Evolutionary conservation across 2,888 invertebrate genomes (phyloP), one percentile per base, ranked within the genome.

Genomic region (Sinelater perroti): DNA sequence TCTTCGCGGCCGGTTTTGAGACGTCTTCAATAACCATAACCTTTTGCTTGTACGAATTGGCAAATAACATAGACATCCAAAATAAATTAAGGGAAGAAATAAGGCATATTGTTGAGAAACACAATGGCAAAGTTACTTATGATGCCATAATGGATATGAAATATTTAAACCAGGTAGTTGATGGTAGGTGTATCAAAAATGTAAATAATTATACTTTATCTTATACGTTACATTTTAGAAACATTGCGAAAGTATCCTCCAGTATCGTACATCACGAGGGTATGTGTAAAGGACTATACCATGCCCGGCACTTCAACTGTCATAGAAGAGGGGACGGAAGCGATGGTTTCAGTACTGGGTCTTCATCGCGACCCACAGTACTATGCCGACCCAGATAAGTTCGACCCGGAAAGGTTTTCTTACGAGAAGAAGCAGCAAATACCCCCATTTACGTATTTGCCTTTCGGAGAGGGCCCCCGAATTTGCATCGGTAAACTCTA

Each of bases 91-190:
- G 80, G 6, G 55, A 67, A 1, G 82, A 83, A 67, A 77, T 82
- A 2, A 63, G 71, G 1, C 61, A 55, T 0, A 76, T 78, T 1
- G 53, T 80, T 21, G 63, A 66, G 5, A 72, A 72, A 63, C 70
- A 7, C 24, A 69, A 79, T 47, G 18, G 10, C 1, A 75, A 76
- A 55, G 62, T 82, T 7, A 78, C 74, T 4, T 81, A 81, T 60
- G 81, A 82, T 5, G 74, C 78, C 1, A 62, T 82, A 49, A 70
- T 70, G 60, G 79, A 81, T 17, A 77, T 84, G 78, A 70, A 71
- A 0, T 83, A 81, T 65, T 62, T 83, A 49, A 79, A 80, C 44
- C 76, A 78, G 66, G 78, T 81, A 3, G 67, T 82, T 1, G n/a
- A n/a, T n/a, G n/a, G n/a, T n/a, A n/a, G n/a, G n/a, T n/a, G n/a